Conservation (phyloP, 2,113 vertebrate species). For the Saguinus midas region DNA sequence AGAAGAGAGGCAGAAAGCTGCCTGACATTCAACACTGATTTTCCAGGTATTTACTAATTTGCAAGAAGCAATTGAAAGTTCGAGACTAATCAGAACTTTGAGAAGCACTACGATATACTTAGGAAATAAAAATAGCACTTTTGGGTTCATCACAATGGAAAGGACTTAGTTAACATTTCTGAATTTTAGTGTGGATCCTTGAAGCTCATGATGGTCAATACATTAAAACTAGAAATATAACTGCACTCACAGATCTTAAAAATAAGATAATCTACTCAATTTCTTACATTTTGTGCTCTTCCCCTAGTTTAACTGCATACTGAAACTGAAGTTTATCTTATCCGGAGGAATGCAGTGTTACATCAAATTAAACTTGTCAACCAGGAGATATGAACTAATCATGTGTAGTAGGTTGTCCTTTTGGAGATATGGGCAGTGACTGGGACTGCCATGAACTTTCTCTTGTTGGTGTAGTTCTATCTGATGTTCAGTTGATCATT, state of each 20-base stretch:
- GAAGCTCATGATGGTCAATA: not conserved
- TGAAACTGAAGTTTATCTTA: not conserved
- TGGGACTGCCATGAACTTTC: not conserved
- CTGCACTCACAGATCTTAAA: not conserved
- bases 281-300: not conserved
- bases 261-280: not conserved
- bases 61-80: not conserved
- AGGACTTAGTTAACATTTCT: not conserved
- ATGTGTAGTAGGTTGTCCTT: not conserved
- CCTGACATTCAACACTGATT: not conserved
- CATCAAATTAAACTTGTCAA: not conserved
- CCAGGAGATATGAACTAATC: not conserved
- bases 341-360: not conserved
- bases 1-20: not conserved
- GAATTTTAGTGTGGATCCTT: not conserved
- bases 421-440: not conserved
- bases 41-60: not conserved
- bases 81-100: not conserved
- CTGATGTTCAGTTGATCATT: not conserved
- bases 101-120: not conserved
- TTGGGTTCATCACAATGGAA: not conserved
- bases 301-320: not conserved
- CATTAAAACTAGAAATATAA: not conserved
- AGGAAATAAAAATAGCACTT: not conserved
- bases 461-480: not conserved